A percentile compares a stretch with the other conserved stretches of the same genome.
Evolutionary conservation across 2,797 vertebrate genomes (phyloP).

Genomic region (Diceros bicornis): DNA sequence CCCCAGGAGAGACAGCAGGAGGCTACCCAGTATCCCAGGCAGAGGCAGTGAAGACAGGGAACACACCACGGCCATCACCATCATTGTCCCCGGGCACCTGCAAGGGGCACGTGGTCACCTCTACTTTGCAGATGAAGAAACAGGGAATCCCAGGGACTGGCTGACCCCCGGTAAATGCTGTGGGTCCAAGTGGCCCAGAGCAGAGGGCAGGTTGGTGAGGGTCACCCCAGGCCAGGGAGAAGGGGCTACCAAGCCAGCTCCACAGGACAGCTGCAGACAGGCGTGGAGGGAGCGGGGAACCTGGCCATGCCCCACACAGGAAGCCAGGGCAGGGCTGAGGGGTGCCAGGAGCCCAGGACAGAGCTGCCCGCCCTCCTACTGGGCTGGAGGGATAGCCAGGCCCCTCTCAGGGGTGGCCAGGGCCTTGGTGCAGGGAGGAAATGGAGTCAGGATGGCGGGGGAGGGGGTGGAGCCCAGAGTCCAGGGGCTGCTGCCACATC

Average conservation of each 20-base stretch:
- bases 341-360: no score
- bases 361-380: neutral
- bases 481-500: neutral
- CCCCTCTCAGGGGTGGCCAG: neutral
- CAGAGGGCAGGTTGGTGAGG: neutral
- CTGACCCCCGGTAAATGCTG: neutral
- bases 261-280: neutral
- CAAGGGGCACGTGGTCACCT: neutral
- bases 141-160: neutral
- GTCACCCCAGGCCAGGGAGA: neutral
- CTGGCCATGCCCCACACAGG: neutral
- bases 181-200: neutral
- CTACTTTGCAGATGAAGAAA: neutral
- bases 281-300: neutral
- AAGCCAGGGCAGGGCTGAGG: neutral
- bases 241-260: neutral
- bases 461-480: neutral
- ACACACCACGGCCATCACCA: neutral
- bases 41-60: rapidly evolving
- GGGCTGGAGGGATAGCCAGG: neutral
- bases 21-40: neutral
- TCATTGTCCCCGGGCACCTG: neutral
- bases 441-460: neutral
- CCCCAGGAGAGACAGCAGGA: neutral
- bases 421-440: neutral